Conservation (phyloP, 30 jellyfish, hydroid and myxozoan species). For the Turritopsis rubra region DNA sequence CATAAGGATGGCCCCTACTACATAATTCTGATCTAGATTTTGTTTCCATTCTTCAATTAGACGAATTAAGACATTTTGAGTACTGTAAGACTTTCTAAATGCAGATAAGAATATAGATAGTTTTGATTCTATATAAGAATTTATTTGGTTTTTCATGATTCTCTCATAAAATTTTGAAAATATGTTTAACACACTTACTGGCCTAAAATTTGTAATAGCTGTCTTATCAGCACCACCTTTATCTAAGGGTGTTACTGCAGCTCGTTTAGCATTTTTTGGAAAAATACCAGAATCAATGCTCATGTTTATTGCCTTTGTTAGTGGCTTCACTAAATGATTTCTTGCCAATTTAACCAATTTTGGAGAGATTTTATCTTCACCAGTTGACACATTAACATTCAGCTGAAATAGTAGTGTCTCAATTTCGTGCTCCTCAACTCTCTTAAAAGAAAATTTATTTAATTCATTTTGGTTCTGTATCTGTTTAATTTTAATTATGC, state of each 20-base stretch:
- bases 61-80: slow-evolving; percentile 16
- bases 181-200: slow-evolving; percentile 20
- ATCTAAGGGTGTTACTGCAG: slow-evolving; percentile 36
- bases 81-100: slow-evolving; percentile 21
- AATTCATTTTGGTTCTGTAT: not conserved
- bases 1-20: slow-evolving; percentile 33
- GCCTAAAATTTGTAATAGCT: slow-evolving; percentile 30
- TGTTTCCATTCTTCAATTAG: not conserved
- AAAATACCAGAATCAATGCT: slow-evolving; percentile 15
- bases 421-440: not conserved
- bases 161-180: slow-evolving; percentile 25
- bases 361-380: slow-evolving; percentile 14
- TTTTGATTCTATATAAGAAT: slow-evolving; percentile 13
- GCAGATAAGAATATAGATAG: slow-evolving; percentile 28
- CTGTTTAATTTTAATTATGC: not conserved
- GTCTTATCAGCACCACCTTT: slow-evolving; percentile 29
- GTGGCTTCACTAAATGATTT: slow-evolving; percentile 18
- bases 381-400: slow-evolving; percentile 12
- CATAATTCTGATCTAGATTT: not conserved
- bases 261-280: slow-evolving; percentile 35
- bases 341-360: slow-evolving; percentile 33
- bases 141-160: too few species aligned
- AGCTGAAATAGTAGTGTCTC: not conserved
- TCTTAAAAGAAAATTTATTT: too few species aligned
- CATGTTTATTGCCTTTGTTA: slow-evolving; percentile 26